phyloP scores from a whole-genome alignment of 1,140 invertebrate species.

The Euwallacea fornicatus region DNA sequence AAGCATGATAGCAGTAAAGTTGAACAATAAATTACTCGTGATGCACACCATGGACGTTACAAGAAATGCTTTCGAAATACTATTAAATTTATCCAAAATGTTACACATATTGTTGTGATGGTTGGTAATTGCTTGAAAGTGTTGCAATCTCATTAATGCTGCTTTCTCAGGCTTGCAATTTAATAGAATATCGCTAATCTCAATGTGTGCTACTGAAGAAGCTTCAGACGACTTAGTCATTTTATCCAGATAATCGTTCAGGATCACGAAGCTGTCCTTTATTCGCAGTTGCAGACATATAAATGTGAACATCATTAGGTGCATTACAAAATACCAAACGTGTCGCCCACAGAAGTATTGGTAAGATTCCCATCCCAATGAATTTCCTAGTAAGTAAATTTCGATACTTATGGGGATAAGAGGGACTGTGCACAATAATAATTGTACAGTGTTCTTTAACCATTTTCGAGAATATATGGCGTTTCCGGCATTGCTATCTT shows the following conservation, averaged over 20 bases:
- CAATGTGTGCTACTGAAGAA: not conserved
- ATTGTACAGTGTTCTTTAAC: not conserved
- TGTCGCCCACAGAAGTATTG: constrained; percentile 4
- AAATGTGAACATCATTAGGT: not conserved
- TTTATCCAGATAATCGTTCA: not conserved
- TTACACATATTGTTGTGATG: not conserved
- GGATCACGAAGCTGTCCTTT: not conserved
- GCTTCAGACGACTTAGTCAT: not conserved
- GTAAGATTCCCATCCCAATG: not conserved
- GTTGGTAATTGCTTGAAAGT: not conserved
- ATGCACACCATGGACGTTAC: not conserved
- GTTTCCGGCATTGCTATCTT: not conserved
- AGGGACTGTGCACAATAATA: not conserved
- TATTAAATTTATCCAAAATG: constrained; percentile 2
- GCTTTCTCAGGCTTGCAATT: not conserved
- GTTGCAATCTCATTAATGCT: not conserved
- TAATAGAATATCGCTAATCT: not conserved
- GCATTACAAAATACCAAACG: constrained; percentile 4
- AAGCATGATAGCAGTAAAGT: not conserved
- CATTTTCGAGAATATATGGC: not conserved
- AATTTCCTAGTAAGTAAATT: not conserved
- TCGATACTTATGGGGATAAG: not conserved
- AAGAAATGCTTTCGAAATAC: not conserved
- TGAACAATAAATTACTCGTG: not conserved
- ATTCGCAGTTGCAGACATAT: not conserved